A percentile compares a stretch with the other conserved stretches of the same genome.
phyloP scores from a whole-genome alignment of 2,888 invertebrate species.

The Cantharis flavilabris region DNA sequence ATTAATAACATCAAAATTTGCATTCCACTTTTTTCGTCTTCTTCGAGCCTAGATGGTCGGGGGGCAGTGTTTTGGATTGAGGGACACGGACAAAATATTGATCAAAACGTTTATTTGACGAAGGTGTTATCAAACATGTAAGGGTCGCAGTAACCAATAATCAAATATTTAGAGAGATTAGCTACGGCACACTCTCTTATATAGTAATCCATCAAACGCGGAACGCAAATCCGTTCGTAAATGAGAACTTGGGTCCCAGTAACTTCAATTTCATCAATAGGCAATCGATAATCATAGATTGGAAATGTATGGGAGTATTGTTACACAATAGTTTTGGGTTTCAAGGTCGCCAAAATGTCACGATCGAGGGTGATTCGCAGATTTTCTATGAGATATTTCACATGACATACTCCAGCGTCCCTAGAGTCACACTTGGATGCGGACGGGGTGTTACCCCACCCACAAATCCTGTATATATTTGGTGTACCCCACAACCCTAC shows the following conservation, averaged over 20 bases:
- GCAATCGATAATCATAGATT: constrained; percentile 16
- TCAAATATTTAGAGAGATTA: constrained; percentile 30
- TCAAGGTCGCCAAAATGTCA: constrained; percentile 19
- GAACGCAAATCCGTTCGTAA: constrained; percentile 24
- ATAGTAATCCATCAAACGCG: constrained; percentile 24
- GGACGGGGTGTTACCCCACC: constrained; percentile 26
- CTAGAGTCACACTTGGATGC: constrained; percentile 15
- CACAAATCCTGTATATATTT: constrained; percentile 4
- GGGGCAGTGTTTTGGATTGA: too few relatives aligned
- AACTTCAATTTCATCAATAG: constrained; percentile 25
- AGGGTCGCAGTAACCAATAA: constrained; percentile 13
- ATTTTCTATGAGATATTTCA: constrained; percentile 21
- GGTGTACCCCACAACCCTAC: constrained; percentile 14
- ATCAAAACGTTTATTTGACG: background rate
- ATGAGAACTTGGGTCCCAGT: constrained; percentile 15
- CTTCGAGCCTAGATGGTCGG: background rate
- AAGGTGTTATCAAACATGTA: background rate
- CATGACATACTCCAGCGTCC: constrained; percentile 17
- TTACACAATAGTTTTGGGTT: constrained; percentile 6
- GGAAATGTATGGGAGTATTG: constrained; percentile 8
- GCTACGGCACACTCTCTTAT: constrained; percentile 20
- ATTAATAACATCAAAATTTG: background rate
- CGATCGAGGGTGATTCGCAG: constrained; percentile 21
- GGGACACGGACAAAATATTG: background rate
- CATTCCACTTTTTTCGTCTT: background rate